These are phyloP conservation scores for Vimba vimba DNA, from an alignment of 2,113 vertebrate species.

Conservation along the genomic window DNA sequence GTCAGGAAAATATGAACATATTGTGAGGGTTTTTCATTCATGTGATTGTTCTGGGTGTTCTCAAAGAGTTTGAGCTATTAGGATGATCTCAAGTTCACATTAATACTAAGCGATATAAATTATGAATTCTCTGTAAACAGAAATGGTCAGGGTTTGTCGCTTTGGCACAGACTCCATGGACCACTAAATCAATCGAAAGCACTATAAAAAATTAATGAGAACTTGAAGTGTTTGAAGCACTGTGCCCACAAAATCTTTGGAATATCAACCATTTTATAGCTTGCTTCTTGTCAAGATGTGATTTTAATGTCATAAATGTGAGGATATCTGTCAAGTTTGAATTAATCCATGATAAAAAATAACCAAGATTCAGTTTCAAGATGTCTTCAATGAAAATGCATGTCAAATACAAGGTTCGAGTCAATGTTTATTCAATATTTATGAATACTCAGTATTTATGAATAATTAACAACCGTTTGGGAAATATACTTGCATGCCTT, in stretches of 20 bases:
- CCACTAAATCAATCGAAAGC: conserved; percentile 33
- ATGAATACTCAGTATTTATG: conserved; percentile 6
- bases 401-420: not conserved
- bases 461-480: not conserved
- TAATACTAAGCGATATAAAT: conserved; percentile 26
- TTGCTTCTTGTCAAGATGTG: not conserved
- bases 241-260: conserved; percentile 9
- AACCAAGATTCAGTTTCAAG: not conserved
- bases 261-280: conserved; percentile 7
- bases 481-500: not conserved
- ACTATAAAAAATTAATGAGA: conserved; percentile 33
- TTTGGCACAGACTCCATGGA: conserved; percentile 10
- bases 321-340: not conserved
- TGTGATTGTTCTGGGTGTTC: not conserved
- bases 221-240: conserved; percentile 32
- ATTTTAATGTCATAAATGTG: not conserved
- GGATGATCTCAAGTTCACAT: conserved; percentile 19
- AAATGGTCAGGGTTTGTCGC: conserved; percentile 27
- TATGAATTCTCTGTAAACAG: conserved; percentile 27
- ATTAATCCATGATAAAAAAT: not conserved
- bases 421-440: conserved; percentile 20
- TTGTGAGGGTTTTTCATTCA: not conserved
- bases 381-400: not conserved
- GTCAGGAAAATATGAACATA: not conserved
- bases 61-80: not conserved